phyloP scores from a whole-genome alignment of 64 coral and sea anemone species.

The Orbicella faveolata region DNA sequence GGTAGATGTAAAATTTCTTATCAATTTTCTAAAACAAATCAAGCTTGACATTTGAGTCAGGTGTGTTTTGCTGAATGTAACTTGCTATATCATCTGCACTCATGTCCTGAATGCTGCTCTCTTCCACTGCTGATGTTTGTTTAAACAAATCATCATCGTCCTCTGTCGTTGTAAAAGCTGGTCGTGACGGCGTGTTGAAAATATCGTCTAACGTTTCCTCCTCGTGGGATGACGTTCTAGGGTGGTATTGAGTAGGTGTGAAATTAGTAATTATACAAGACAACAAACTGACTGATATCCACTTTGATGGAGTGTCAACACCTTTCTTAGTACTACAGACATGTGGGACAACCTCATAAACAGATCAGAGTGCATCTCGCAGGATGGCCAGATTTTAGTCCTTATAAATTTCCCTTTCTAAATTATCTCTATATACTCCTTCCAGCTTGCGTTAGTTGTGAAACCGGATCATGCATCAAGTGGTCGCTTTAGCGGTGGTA shows the following conservation, averaged over 20 bases:
- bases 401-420: too few relatives aligned
- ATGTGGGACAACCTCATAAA: too few relatives aligned
- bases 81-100: conserved; percentile 73
- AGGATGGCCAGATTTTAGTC: too few relatives aligned
- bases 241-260: neutral
- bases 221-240: conserved; percentile 76
- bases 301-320: too few relatives aligned
- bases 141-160: conserved; percentile 88
- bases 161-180: conserved; percentile 54
- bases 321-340: too few relatives aligned
- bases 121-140: neutral
- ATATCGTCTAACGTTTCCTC: conserved; percentile 88
- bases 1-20: neutral
- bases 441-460: too few relatives aligned
- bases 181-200: conserved; percentile 59
- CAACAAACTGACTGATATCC: too few relatives aligned
- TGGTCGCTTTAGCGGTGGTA: too few relatives aligned
- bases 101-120: conserved; percentile 57
- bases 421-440: too few relatives aligned
- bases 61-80: conserved; percentile 81
- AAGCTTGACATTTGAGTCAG: conserved; percentile 59
- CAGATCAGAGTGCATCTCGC: too few relatives aligned
- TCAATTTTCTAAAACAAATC: conserved; percentile 66
- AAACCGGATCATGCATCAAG: too few relatives aligned
- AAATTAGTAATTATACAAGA: neutral